Percentiles rank a stretch among this genome's conserved stretches.
Conservation (phyloP, 1,140 invertebrate species). For the Oreohelix idahoensis region DNA sequence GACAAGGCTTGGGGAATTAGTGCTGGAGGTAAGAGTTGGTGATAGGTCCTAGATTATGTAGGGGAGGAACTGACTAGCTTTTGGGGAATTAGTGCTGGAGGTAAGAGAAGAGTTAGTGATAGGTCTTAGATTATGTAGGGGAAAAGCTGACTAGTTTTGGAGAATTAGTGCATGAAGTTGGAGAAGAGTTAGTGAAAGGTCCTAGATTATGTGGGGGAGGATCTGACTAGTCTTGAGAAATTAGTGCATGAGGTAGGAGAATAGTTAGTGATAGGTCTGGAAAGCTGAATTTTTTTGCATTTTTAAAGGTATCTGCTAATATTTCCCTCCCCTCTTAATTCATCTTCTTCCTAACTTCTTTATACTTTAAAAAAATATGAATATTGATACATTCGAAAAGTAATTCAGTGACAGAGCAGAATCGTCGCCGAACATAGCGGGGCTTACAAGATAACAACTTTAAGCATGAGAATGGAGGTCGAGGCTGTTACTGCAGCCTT, state of each 20-base stretch:
- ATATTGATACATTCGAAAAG: too few species aligned
- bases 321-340: too few species aligned
- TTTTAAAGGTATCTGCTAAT: too few species aligned
- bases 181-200: neutral
- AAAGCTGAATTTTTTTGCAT: too few species aligned
- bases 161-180: conserved; percentile 93
- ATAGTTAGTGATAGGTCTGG: neutral
- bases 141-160: conserved; percentile 93
- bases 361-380: too few species aligned
- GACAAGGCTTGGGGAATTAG: conserved; percentile 93
- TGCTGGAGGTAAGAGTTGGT: conserved; percentile 87
- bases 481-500: too few species aligned
- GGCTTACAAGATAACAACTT: too few species aligned
- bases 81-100: conserved; percentile 93
- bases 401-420: too few species aligned
- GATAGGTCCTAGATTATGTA: conserved; percentile 80
- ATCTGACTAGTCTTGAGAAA: conserved; percentile 94
- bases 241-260: conserved; percentile 92
- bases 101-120: too few species aligned
- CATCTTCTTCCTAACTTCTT: too few species aligned
- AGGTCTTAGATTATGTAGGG: conserved; percentile 84
- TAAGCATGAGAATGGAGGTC: too few species aligned
- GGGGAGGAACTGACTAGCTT: conserved; percentile 92
- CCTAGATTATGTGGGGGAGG: conserved; percentile 89
- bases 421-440: too few species aligned